These are phyloP conservation scores for Pedionomus torquatus DNA, from an alignment of 2,113 vertebrate species.

Conservation along the genomic window DNA sequence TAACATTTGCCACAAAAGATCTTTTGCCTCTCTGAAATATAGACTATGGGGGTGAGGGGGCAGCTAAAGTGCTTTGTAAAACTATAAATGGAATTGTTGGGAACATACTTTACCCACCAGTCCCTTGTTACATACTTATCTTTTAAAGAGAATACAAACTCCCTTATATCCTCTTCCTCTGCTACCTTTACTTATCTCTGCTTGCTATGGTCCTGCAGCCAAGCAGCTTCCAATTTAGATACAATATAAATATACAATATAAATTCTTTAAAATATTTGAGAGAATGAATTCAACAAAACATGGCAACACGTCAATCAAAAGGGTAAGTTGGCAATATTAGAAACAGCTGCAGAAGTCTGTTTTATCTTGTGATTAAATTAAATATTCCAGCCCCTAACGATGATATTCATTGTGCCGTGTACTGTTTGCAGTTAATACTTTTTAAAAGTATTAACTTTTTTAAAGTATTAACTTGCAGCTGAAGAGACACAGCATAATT, in stretches of 20 bases:
- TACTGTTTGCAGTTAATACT: neutral
- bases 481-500: neutral
- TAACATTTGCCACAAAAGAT: neutral
- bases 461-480: neutral
- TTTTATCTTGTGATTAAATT: neutral
- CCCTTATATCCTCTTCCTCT: neutral
- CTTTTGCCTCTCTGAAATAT: neutral
- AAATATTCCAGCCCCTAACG: neutral
- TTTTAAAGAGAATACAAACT: neutral
- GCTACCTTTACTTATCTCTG: neutral
- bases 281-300: neutral
- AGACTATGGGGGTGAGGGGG: neutral
- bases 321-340: neutral
- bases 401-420: neutral
- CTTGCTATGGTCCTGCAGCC: neutral
- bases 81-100: neutral
- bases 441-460: neutral
- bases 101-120: neutral
- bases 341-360: neutral
- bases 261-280: neutral
- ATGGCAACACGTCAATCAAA: neutral
- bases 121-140: neutral
- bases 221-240: neutral
- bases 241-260: neutral
- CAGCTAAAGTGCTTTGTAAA: neutral